Evolutionary conservation across 2,888 invertebrate species (phyloP), one percentile per base, ranked within the genome.

Genomic region (Parelbella ahira): DNA sequence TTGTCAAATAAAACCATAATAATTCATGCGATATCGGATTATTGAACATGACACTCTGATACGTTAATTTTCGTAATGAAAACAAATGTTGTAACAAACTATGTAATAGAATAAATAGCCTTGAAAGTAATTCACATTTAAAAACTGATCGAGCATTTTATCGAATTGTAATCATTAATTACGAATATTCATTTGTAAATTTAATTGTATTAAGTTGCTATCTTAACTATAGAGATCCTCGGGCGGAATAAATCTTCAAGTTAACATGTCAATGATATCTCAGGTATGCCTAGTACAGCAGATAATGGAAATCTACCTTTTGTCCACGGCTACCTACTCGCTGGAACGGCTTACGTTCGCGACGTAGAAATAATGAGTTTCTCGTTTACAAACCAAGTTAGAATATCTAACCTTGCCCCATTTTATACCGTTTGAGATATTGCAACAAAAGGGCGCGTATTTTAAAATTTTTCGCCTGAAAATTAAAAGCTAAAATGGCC

Each of bases 221-320:
- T 28, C 12, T 11, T 21, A 13, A 6, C 15, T 10, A 8, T 10
- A 11, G 11, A 36, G 24, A 29, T 36, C 15, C 8, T 53, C 53
- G 51, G 53, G 51, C 53, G 55, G 48, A 51, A 58, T 56, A 55
- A 57, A 60, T 68, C 59, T 63, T 58, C 47, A 54, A 66, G 63
- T 53, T 56, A 59, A 54, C 58, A 58, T 63, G 69, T 68, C 70
- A 68, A 67, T 68, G 67, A 63, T 69, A 67, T 58, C 65, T 62
- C 65, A 64, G 61, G 55, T 62, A 58, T 58, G 58, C 57, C 60
- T 56, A 63, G 52, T 60, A 59, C 62, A 58, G 54, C 54, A 63
- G 60, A 66, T 72, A 72, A 74, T 74, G 56, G 57, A 65, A 54
- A 51, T 61, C 60, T 55, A 63, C 63, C 68, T 71, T 77, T 74